Percentiles rank a stretch among this genome's conserved stretches.
These are phyloP conservation scores for Hylia prasina DNA, from an alignment of 2,113 vertebrate species.

Conservation along the genomic window DNA sequence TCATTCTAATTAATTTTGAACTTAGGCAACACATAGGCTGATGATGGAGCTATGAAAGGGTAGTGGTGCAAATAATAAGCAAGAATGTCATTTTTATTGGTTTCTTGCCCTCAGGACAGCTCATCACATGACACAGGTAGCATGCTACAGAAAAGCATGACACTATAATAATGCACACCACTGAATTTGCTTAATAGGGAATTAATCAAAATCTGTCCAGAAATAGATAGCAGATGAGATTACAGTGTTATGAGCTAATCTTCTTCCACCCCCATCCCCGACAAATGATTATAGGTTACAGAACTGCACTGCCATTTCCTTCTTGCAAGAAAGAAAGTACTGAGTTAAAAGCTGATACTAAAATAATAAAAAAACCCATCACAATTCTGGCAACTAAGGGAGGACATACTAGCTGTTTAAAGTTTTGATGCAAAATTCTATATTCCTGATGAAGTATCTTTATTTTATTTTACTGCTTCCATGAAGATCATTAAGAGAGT, in stretches of 20 bases:
- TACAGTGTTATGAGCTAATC: not conserved
- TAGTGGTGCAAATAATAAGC: conserved; percentile 43
- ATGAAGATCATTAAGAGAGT: not conserved
- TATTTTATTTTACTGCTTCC: not conserved
- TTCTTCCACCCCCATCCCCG: not conserved
- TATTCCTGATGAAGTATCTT: not conserved
- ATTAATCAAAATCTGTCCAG: conserved; percentile 52
- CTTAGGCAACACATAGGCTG: conserved; percentile 8
- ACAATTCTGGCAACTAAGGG: not conserved
- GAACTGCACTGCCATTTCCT: not conserved
- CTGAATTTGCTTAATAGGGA: conserved; percentile 38
- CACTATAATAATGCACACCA: not conserved
- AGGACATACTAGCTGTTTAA: not conserved
- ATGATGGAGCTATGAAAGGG: conserved; percentile 9
- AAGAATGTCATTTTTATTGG: conserved; percentile 46
- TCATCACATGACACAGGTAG: conserved; percentile 33
- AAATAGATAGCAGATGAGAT: conserved; percentile 6
- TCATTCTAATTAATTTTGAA: conserved; percentile 66
- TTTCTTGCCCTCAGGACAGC: conserved; percentile 56
- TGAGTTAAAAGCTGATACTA: not conserved
- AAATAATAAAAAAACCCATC: not conserved
- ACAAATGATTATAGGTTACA: not conserved
- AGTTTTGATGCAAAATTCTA: not conserved
- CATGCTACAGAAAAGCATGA: not conserved
- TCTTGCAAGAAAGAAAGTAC: not conserved